Conservation (phyloP, 2,888 invertebrate genomes). For the Drosophila sordidapex region DNA sequence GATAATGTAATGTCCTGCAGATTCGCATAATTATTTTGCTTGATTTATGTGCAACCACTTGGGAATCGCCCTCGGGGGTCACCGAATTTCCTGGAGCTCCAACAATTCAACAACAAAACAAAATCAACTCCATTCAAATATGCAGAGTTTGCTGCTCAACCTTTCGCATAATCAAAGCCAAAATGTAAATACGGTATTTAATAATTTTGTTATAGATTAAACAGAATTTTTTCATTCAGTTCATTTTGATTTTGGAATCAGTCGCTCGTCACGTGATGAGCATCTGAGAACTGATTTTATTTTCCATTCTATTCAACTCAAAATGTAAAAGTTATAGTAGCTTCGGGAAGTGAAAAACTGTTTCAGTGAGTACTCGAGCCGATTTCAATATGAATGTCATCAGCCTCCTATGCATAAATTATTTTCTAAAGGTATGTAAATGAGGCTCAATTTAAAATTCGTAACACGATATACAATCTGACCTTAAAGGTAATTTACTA, state of each 20-base stretch:
- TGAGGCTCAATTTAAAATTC: neutral
- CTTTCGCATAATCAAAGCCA: conserved; percentile 27
- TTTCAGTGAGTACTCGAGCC: neutral
- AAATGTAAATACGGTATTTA: conserved; percentile 32
- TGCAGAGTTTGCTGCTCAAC: conserved; percentile 11
- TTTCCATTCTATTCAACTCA: neutral
- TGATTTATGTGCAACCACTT: conserved; percentile 60
- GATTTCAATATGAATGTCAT: conserved; percentile 9
- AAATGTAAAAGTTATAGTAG: neutral
- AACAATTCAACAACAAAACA: conserved; percentile 7
- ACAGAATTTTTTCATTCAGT: conserved; percentile 4
- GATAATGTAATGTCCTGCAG: conserved; percentile 67
- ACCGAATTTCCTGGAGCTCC: conserved; percentile 31
- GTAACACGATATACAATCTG: neutral
- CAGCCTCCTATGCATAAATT: neutral
- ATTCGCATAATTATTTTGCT: conserved; percentile 73
- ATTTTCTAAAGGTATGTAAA: conserved; percentile 3
- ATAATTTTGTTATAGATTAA: conserved; percentile 13
- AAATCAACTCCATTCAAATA: conserved; percentile 29
- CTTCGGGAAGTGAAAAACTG: neutral
- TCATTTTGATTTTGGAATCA: conserved; percentile 16
- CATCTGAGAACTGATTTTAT: conserved; percentile 2
- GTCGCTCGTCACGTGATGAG: conserved; percentile 22
- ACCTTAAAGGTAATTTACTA: neutral
- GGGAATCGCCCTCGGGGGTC: conserved; percentile 28